phyloP scores from a whole-genome alignment of 2,888 invertebrate species.

The Phengaris arion region DNA sequence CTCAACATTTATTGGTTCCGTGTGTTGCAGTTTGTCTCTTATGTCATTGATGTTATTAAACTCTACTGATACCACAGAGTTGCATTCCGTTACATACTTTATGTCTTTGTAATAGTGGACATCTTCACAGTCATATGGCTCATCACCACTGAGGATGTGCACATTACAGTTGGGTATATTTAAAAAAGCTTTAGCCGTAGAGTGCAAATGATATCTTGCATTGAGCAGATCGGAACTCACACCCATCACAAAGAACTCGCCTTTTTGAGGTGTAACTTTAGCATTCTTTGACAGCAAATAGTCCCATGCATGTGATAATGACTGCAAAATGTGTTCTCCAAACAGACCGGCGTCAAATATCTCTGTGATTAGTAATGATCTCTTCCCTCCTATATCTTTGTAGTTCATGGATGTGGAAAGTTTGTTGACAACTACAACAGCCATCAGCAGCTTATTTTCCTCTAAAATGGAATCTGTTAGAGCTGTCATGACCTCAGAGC shows the following conservation, averaged over 20 bases:
- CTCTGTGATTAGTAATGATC: constrained; percentile 85
- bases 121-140: constrained; percentile 86
- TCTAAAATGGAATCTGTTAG: constrained; percentile 73
- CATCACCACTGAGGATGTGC: constrained; percentile 55
- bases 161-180: constrained; percentile 51
- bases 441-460: constrained; percentile 50
- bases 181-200: constrained; percentile 50
- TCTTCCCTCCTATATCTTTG: constrained; percentile 75
- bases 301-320: constrained; percentile 84
- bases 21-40: constrained; percentile 53
- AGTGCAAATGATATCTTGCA: constrained; percentile 65
- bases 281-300: constrained; percentile 73
- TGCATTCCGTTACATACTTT: constrained; percentile 79
- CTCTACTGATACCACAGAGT: constrained; percentile 78
- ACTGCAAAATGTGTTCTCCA: constrained; percentile 85
- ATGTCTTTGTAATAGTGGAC: constrained; percentile 76
- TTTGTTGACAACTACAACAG: constrained; percentile 76
- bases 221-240: constrained; percentile 77
- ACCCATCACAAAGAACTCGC: constrained; percentile 82
- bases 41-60: constrained; percentile 81
- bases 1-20: constrained; percentile 58
- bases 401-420: constrained; percentile 79
- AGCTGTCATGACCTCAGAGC: constrained; percentile 81
- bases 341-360: constrained; percentile 89
- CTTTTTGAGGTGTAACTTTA: constrained; percentile 80